phyloP scores from a whole-genome alignment of 2,888 invertebrate species.

The Sycophila texana region DNA sequence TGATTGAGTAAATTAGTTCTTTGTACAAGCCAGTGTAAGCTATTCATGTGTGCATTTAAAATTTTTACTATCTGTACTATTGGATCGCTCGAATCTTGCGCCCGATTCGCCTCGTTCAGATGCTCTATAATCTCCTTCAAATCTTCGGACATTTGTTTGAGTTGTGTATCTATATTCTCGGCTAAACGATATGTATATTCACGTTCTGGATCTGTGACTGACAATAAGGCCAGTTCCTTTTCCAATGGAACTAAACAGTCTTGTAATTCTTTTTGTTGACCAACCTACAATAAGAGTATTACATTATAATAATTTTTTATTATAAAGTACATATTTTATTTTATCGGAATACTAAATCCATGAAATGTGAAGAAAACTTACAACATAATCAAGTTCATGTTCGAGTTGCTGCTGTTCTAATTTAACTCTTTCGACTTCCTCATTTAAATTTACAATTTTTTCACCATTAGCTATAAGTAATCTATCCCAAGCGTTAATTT shows the following conservation, averaged over 20 bases:
- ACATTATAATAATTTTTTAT: too few relatives aligned
- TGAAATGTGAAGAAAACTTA: constrained; percentile 56
- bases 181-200: constrained; percentile 93
- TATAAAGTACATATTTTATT: background rate
- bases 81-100: constrained; percentile 90
- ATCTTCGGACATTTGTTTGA: constrained; percentile 96
- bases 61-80: constrained; percentile 95
- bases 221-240: constrained; percentile 83
- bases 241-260: constrained; percentile 91
- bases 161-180: constrained; percentile 92
- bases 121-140: constrained; percentile 96
- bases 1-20: constrained; percentile 87
- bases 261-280: constrained; percentile 94
- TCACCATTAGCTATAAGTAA: constrained; percentile 93
- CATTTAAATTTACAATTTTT: constrained; percentile 91
- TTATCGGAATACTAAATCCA: constrained; percentile 37
- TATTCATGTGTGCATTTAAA: constrained; percentile 96
- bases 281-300: constrained; percentile 74
- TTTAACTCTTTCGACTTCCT: constrained; percentile 91
- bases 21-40: constrained; percentile 95
- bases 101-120: constrained; percentile 90
- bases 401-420: constrained; percentile 92
- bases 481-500: constrained; percentile 97
- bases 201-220: constrained; percentile 89
- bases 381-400: constrained; percentile 94